phyloP scores from a whole-genome alignment of 2,113 vertebrate genomes.

The Numida meleagris region DNA sequence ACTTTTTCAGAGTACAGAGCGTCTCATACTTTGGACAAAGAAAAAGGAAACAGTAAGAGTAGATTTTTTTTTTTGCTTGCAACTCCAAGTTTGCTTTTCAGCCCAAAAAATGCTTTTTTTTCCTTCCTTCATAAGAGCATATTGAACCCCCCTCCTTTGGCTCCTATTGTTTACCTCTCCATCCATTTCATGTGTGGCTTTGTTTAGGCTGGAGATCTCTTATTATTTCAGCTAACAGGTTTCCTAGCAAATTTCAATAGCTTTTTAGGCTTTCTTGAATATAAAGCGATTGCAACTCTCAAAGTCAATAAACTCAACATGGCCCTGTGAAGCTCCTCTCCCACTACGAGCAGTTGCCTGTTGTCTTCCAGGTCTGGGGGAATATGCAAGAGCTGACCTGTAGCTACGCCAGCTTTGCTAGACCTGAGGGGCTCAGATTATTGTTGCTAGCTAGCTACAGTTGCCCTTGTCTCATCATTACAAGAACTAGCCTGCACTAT shows the following conservation, averaged over 20 bases:
- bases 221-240: neutral
- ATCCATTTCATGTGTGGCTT: accelerated
- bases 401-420: neutral
- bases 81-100: neutral
- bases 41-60: neutral
- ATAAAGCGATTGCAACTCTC: neutral
- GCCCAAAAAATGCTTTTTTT: neutral
- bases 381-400: neutral
- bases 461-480: neutral
- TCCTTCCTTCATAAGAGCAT: neutral
- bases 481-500: neutral
- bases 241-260: neutral
- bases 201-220: neutral
- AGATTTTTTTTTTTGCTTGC: neutral
- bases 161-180: neutral
- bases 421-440: neutral
- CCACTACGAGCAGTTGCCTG: neutral
- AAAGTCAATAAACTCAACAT: neutral
- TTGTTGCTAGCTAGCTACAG: neutral
- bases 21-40: neutral
- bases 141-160: neutral
- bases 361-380: neutral
- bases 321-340: neutral
- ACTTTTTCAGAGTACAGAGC: neutral
- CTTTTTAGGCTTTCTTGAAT: neutral